A percentile compares a stretch with the other conserved stretches of the same genome.
Conservation (phyloP, 2,888 invertebrate genomes). For the Asteroscopus sphinx region DNA sequence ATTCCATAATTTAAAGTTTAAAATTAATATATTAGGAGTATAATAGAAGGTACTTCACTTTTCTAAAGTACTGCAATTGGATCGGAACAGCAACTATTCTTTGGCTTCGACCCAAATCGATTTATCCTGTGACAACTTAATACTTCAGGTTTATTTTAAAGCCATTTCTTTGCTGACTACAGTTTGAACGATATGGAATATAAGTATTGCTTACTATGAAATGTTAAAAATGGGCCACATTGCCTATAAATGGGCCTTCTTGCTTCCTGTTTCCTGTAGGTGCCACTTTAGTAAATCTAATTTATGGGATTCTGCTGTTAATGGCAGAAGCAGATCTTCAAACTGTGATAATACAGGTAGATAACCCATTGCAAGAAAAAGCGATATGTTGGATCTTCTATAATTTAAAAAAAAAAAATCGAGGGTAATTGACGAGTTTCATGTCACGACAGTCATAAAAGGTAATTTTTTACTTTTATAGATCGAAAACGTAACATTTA, state of each 20-base stretch:
- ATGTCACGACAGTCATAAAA: too few species aligned
- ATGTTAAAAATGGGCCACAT: background rate
- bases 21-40: background rate
- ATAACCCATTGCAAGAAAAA: too few species aligned
- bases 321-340: too few species aligned
- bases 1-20: too few species aligned
- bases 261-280: background rate
- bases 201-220: background rate
- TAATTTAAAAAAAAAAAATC: too few species aligned
- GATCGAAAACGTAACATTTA: too few species aligned
- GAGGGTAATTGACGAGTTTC: too few species aligned
- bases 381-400: too few species aligned
- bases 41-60: slow-evolving; percentile 24
- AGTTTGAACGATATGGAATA: slow-evolving; percentile 21
- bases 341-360: too few species aligned
- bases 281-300: too few species aligned
- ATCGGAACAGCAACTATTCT: slow-evolving; percentile 25
- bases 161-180: slow-evolving; percentile 20
- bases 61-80: slow-evolving; percentile 43
- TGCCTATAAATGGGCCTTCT: background rate
- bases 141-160: slow-evolving; percentile 42
- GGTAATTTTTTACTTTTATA: too few species aligned
- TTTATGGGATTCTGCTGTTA: too few species aligned
- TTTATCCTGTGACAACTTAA: slow-evolving; percentile 31
- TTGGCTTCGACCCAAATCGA: slow-evolving; percentile 56